These are phyloP conservation scores for Thunnus maccoyii DNA, from an alignment of 2,113 vertebrate genomes.

Conservation along the genomic window DNA sequence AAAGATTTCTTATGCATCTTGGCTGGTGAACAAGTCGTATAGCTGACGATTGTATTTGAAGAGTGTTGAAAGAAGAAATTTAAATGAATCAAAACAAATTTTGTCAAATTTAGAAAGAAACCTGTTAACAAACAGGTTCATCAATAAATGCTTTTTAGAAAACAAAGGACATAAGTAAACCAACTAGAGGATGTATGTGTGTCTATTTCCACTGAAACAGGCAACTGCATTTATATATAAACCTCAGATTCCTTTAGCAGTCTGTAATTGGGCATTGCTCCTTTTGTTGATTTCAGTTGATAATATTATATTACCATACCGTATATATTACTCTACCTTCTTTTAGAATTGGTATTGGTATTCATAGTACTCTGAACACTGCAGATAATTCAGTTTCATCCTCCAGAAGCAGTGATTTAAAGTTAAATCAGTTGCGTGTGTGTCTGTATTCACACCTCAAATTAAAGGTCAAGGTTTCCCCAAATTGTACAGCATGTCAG, in stretches of 20 bases:
- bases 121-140: too few species aligned
- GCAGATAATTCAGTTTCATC: neutral
- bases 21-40: conserved; percentile 36
- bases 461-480: conserved; percentile 30
- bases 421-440: neutral
- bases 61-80: neutral
- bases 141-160: neutral
- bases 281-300: neutral
- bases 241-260: too few species aligned
- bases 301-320: too few species aligned
- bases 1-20: conserved; percentile 23
- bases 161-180: too few species aligned
- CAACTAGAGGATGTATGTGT: too few species aligned
- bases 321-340: too few species aligned
- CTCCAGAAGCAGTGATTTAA: neutral
- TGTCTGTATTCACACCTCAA: conserved; percentile 1
- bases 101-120: too few species aligned
- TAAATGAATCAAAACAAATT: neutral
- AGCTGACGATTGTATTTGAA: conserved; percentile 17
- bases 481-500: neutral
- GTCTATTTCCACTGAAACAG: too few species aligned
- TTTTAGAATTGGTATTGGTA: neutral
- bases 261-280: neutral
- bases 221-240: too few species aligned
- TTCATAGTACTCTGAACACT: neutral